Percentiles rank a stretch among this genome's conserved stretches.
Conservation (phyloP, 2,888 invertebrate genomes). For the Machimus rusticus region DNA sequence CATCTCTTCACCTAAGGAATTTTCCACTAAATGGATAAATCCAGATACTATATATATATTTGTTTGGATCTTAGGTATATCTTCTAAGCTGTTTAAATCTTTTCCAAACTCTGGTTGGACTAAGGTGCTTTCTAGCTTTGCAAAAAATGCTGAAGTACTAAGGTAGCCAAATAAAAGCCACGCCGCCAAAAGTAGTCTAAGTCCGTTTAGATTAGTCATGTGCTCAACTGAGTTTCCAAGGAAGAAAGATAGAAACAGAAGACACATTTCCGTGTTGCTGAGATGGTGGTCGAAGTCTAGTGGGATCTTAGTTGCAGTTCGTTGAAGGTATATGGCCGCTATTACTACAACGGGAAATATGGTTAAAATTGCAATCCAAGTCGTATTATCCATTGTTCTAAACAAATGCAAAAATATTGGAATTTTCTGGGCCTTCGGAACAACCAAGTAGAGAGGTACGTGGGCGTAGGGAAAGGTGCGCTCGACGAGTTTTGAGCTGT, state of each 20-base stretch:
- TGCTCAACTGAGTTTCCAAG: conserved; percentile 54
- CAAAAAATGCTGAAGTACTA: conserved; percentile 56
- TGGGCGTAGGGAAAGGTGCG: conserved; percentile 53
- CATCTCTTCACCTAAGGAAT: not conserved
- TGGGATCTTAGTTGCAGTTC: not conserved
- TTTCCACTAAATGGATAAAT: not conserved
- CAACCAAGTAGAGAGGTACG: conserved; percentile 53
- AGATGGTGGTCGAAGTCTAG: not conserved
- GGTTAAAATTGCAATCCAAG: conserved; percentile 53
- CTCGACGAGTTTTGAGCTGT: conserved; percentile 50
- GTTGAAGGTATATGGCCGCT: not conserved
- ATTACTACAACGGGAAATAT: conserved; percentile 50
- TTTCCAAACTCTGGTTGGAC: conserved; percentile 55
- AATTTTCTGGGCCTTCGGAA: conserved; percentile 54
- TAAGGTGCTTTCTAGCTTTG: conserved; percentile 58
- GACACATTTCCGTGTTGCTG: conserved; percentile 47
- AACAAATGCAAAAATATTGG: conserved; percentile 56
- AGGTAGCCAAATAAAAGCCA: conserved; percentile 60
- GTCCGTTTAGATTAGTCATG: conserved; percentile 52
- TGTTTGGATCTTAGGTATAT: conserved; percentile 47
- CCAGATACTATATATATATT: not conserved
- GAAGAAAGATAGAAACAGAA: conserved; percentile 54
- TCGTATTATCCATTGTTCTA: conserved; percentile 51
- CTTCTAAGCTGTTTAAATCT: conserved; percentile 54
- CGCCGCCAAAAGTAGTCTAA: conserved; percentile 55